Base-by-base conservation (phyloP, 92 coral and sea anemone genomes). In the Phenganax stokvisi region DNA sequence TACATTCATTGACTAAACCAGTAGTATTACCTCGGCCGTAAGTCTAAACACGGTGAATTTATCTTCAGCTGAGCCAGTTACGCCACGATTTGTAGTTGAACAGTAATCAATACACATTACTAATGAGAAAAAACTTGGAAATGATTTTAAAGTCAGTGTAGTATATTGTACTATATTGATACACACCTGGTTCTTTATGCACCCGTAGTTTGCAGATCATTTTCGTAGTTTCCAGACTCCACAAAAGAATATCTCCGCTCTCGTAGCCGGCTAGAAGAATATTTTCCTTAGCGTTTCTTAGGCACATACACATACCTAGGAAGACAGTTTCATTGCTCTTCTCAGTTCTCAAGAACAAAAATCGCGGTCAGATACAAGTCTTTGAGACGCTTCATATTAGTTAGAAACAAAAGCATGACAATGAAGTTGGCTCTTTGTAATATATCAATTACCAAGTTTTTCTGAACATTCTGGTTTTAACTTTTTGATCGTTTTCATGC, bases 261-360 rank as follows among this genome's bases (percentile, higher is more conserved):
- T 96, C 99, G 80, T 90, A 96, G 25, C 99, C 99, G 37, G 89
- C 86, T 17, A 86, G 47, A 12, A 96, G 59, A 37, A 87, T 57
- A 5, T 63, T 54, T 52, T 64, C 37, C 65, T n/a, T 13, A n/a
- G 90, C 89, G 56, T 86, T 87, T 51, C 88, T 88, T 10, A 88
- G 79, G 81, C 97, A 92, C 97, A 96, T 96, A 75, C 99, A 96
- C 97, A 92, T 92, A 27, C 99, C 99, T 94, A 59, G 44, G 12
- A 84, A 54, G 20, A 65, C 2, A 37, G 47, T 37, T 37, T 37
- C 47, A 37, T 37, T 1, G 47, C 47, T 37, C 47, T 37, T 37
- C 47, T 37, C 47, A 37, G 47, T 0, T 37, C 47, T 37, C 47
- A 37, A 5, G 47, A 37, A 37, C 47, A 37, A 37, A 37, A 37